phyloP scores from a whole-genome alignment of 1,140 invertebrate species.

The Idris sp. region DNA sequence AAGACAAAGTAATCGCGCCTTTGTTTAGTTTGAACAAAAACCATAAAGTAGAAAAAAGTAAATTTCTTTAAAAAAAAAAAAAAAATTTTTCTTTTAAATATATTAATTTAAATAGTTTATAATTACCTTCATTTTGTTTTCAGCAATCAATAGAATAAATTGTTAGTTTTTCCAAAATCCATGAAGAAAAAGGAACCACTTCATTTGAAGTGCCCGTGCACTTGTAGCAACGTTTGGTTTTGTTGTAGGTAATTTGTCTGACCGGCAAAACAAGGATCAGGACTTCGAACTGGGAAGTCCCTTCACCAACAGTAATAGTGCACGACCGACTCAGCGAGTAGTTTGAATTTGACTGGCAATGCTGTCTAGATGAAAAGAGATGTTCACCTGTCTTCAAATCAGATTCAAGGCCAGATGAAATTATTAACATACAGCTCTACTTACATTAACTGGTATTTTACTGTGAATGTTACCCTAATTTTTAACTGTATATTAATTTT shows the following conservation, averaged over 20 bases:
- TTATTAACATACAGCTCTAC: too few relatives aligned
- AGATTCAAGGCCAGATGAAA: constrained; percentile 44
- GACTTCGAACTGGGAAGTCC: constrained; percentile 55
- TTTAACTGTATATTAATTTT: neutral
- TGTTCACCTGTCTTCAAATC: constrained; percentile 45
- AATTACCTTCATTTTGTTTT: too few relatives aligned
- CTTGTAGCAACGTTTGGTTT: constrained; percentile 13
- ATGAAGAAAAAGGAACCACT: too few relatives aligned
- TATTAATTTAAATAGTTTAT: too few relatives aligned
- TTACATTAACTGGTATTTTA: too few relatives aligned
- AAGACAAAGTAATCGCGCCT: constrained; percentile 11
- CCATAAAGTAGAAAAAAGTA: too few relatives aligned
- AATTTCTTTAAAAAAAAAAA: too few relatives aligned
- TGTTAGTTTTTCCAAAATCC: too few relatives aligned
- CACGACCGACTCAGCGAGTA: constrained; percentile 46
- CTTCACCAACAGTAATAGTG: constrained; percentile 45
- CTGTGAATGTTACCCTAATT: too few relatives aligned
- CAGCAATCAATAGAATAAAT: too few relatives aligned
- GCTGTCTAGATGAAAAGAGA: constrained; percentile 44
- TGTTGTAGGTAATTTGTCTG: constrained; percentile 19
- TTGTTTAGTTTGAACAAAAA: constrained; percentile 19
- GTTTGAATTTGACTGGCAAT: constrained; percentile 60
- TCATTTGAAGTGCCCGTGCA: constrained; percentile 10
- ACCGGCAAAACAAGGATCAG: constrained; percentile 30
- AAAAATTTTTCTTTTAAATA: too few relatives aligned